These are phyloP conservation scores for Trachelus stipa DNA, from an alignment of 2,888 invertebrate genomes.

Conservation along the genomic window DNA sequence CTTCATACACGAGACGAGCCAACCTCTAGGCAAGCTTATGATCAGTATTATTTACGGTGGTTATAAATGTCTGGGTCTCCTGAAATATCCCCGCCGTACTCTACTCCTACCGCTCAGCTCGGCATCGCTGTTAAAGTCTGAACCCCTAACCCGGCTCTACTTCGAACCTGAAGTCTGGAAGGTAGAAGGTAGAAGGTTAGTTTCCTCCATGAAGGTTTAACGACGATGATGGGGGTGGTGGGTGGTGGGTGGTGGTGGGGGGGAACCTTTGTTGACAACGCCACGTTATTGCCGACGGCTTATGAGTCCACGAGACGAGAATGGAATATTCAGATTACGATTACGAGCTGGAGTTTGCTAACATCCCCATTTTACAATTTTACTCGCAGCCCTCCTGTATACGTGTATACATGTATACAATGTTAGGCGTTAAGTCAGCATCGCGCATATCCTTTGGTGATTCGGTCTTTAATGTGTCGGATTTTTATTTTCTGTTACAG, in stretches of 20 bases:
- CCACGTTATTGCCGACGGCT: conserved; percentile 45
- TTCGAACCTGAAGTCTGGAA: background rate
- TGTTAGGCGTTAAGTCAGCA: background rate
- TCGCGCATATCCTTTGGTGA: background rate
- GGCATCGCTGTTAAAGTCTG: background rate
- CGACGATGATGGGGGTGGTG: conserved; percentile 39
- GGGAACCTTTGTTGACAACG: conserved; percentile 52
- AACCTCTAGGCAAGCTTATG: conserved; percentile 34
- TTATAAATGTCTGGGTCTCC: conserved; percentile 55
- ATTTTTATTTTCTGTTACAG: conserved; percentile 71
- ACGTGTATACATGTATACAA: background rate
- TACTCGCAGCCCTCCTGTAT: background rate
- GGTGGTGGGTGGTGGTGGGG: conserved; percentile 24
- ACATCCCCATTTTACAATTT: background rate
- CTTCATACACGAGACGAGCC: background rate
- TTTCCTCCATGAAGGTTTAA: conserved; percentile 45
- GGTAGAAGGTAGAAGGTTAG: background rate
- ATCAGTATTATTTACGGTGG: conserved; percentile 58
- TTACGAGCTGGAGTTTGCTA: background rate
- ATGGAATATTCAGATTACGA: conserved; percentile 35
- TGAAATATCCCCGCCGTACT: conserved; percentile 11
- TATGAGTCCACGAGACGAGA: conserved; percentile 38
- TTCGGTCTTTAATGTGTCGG: background rate
- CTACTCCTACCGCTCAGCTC: conserved; percentile 9
- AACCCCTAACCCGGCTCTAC: background rate